Percentiles rank a stretch among this genome's conserved stretches.
Evolutionary conservation across 1,140 invertebrate species (phyloP).

Genomic region (Drosophila subpulchrella): DNA sequence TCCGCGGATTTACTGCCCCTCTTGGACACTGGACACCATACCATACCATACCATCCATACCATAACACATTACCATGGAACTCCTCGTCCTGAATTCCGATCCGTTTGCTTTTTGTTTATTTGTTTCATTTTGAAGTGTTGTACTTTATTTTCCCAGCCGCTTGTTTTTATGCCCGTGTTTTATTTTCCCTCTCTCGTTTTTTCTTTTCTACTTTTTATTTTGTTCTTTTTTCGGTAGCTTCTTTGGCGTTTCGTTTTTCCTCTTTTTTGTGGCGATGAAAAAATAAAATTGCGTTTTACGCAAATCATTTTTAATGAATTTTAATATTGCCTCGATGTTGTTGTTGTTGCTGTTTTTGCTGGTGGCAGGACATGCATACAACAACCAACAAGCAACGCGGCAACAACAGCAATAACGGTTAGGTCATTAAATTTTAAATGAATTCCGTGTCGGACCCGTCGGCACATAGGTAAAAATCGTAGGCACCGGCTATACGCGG

Average conservation of each 20-base stretch:
- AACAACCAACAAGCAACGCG: constrained; percentile 21
- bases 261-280: constrained; percentile 45
- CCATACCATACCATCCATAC: neutral
- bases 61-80: constrained; percentile 6
- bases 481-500: constrained; percentile 32
- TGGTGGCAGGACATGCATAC: constrained; percentile 38
- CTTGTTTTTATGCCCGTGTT: constrained; percentile 39
- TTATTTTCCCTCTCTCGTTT: constrained; percentile 8
- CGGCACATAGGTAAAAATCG: constrained; percentile 68
- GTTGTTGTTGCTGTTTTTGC: constrained; percentile 23
- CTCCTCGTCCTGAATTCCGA: constrained; percentile 16
- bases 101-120: constrained; percentile 50
- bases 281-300: constrained; percentile 83
- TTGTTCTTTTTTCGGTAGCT: constrained; percentile 11
- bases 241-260: constrained; percentile 9
- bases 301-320: constrained; percentile 84
- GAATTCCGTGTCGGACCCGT: constrained; percentile 60
- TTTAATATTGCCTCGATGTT: constrained; percentile 67
- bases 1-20: neutral
- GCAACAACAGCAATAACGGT: constrained; percentile 54
- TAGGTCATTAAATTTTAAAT: constrained; percentile 83
- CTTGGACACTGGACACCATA: constrained; percentile 6
- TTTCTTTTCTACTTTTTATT: constrained; percentile 29
- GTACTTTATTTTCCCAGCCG: constrained; percentile 47
- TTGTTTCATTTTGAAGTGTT: constrained; percentile 62